Evolutionary conservation across 2,888 invertebrate genomes (phyloP).

Genomic region (Fragum sueziense): DNA sequence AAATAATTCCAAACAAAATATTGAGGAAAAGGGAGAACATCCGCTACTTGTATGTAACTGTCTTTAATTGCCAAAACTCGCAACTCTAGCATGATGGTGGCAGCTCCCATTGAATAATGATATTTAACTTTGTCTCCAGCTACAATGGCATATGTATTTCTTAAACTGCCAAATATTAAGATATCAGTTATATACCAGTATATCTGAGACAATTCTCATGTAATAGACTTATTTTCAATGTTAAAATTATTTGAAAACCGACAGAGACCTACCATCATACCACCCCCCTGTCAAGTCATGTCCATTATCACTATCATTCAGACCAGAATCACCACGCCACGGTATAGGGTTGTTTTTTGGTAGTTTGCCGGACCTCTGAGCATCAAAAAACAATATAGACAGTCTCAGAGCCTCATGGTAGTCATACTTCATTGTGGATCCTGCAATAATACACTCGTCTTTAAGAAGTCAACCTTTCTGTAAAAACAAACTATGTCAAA

Average conservation of each 20-base stretch:
- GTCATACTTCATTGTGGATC: slow-evolving; percentile 61
- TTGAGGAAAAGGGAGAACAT: no score
- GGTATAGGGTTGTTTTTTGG: slow-evolving; percentile 75
- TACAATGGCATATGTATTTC: no score
- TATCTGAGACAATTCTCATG: no score
- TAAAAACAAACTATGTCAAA: no score
- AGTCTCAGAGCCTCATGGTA: slow-evolving; percentile 71
- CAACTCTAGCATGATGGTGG: slow-evolving; percentile 72
- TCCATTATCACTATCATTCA: slow-evolving; percentile 67
- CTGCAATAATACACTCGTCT: no score
- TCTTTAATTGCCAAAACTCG: slow-evolving; percentile 71
- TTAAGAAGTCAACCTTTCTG: no score
- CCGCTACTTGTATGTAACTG: slow-evolving; percentile 68
- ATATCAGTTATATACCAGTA: no score
- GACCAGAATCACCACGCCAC: slow-evolving; percentile 77
- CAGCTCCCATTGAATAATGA: slow-evolving; percentile 74
- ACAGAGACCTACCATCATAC: slow-evolving; percentile 48
- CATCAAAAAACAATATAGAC: slow-evolving; percentile 78
- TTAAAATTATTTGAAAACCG: no score
- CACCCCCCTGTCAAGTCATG: slow-evolving; percentile 52
- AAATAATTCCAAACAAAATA: no score
- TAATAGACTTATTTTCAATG: no score
- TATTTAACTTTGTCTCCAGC: slow-evolving; percentile 78
- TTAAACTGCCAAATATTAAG: no score
- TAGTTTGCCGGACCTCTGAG: slow-evolving; percentile 76